A percentile compares a stretch with the other conserved stretches of the same genome.
phyloP scores from a whole-genome alignment of 1,140 invertebrate genomes.

The honey bee (Apis mellifera) region Amel_HAv3.1 CM009943.2:4942001-4942500 shows the following conservation, averaged over 20 bases:
- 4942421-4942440: too few relatives aligned
- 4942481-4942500: constrained; percentile 30
- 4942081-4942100: constrained; percentile 5
- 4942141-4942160: not conserved
- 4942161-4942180: not conserved
- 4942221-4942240: constrained; percentile 12
- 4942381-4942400: not conserved
- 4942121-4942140: not conserved
- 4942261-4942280: too few relatives aligned
- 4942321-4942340: not conserved
- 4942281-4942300: not conserved
- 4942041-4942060: not conserved
- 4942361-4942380: not conserved
- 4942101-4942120: constrained; percentile 30
- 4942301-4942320: not conserved
- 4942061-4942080: not conserved
- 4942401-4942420: too few relatives aligned
- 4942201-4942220: not conserved
- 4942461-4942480: not conserved
- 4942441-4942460: not conserved
- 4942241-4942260: not conserved
- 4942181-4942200: not conserved
- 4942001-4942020: constrained; percentile 2
- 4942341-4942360: not conserved
- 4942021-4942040: not conserved